Evolutionary conservation across 2,113 vertebrate genomes (phyloP), one percentile per base, ranked within the genome.

Genomic region (Albula glossodonta): DNA sequence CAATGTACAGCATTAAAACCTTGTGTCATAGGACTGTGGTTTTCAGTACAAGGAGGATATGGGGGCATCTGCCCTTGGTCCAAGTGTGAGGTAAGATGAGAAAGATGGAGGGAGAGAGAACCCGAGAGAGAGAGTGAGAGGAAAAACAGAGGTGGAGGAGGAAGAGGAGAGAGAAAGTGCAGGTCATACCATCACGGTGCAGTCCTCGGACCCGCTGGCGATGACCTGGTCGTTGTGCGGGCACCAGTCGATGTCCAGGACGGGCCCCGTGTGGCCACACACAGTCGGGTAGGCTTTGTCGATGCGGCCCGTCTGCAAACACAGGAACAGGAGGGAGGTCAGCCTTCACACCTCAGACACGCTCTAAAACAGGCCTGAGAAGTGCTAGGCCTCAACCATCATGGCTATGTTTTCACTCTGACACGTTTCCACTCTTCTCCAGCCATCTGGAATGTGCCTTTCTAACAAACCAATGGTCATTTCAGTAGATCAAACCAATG

Each of bases 231-330:
- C 98, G 0, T 99, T 98, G 84, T 99, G 98, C 51, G 98, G 98
- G 87, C 98, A 99, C 98, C 98, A 99, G 17, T 99, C 98, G 5
- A 99, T 99, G 93, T 99, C 98, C 78, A 99, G 94, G 93, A 99
- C 98, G 0, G 98, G 98, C 63, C 97, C 98, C 2, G 98, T 99
- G 94, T 99, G 98, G 48, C 98, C 98, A 86, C 98, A 99, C 86
- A 99, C 98, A 22, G 97, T 98, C 15, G 98, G 98, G 94, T 98
- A 98, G 87, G 98, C 95, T 91, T 99, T 99, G 93, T 99, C 98
- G 88, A 99, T 99, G 88, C 98, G 95, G 86, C 98, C 98, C 0
- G 96, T 94, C 98, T 99, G 94, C 70, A 87, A 74, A 93, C 83
- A 81, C 5, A 87, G 81, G 92, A 80, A 88, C 60, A 90, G 84